Evolutionary conservation across 2,797 vertebrate species (phyloP).

Genomic region (Kryptopterus vitreolus): DNA sequence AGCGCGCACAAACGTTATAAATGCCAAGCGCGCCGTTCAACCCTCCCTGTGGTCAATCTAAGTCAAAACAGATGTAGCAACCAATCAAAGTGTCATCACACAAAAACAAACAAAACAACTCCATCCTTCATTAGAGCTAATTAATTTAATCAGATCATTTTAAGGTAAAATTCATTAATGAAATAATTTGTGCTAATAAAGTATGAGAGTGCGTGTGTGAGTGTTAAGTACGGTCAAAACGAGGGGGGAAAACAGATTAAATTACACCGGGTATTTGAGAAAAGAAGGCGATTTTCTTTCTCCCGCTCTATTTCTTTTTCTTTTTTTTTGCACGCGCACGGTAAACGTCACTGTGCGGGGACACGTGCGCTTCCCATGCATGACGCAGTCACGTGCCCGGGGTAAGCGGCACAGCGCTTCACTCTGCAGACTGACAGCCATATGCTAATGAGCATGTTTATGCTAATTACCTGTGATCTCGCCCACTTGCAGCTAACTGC

Average conservation of each 20-base stretch:
- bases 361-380: constrained; percentile 4
- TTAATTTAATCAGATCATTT: too few species aligned
- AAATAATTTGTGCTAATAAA: not conserved
- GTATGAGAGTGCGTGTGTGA: too few species aligned
- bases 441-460: constrained; percentile 49
- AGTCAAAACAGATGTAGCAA: too few species aligned
- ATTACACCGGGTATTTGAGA: not conserved
- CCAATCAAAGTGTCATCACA: too few species aligned
- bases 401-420: not conserved
- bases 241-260: not conserved
- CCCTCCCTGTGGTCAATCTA: too few species aligned
- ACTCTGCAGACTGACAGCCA: constrained; percentile 32
- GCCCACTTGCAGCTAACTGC: constrained; percentile 26
- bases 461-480: constrained; percentile 43
- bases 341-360: not conserved
- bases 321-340: not conserved
- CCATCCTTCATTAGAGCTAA: too few species aligned
- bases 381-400: constrained; percentile 19
- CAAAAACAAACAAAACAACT: too few species aligned
- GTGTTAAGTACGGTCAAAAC: too few species aligned
- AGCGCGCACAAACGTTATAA: too few species aligned
- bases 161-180: too few species aligned
- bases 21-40: too few species aligned
- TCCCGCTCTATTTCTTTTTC: not conserved
- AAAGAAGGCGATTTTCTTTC: not conserved